Percentiles rank a stretch among this genome's conserved stretches.
These are phyloP conservation scores for Silurus asotus DNA, from an alignment of 2,113 vertebrate species.

Conservation along the genomic window DNA sequence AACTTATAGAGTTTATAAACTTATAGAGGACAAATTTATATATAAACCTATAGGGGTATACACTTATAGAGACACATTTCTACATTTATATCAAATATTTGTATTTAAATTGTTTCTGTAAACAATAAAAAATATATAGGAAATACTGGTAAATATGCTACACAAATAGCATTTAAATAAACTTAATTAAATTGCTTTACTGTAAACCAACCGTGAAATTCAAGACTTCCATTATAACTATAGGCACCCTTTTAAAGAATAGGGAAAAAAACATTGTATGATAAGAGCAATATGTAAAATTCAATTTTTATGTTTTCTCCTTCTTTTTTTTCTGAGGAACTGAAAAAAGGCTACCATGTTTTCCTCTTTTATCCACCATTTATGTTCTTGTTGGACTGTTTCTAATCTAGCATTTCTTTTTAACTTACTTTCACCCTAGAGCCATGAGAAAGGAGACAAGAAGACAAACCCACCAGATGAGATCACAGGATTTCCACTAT, in stretches of 20 bases:
- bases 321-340: neutral
- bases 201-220: neutral
- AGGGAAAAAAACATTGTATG: neutral
- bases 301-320: neutral
- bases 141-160: no score
- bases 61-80: no score
- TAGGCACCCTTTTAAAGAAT: neutral
- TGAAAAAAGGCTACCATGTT: neutral
- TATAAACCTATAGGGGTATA: no score
- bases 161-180: no score
- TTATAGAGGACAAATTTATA: no score
- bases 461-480: constrained; percentile 31
- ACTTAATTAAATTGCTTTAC: no score
- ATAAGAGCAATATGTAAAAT: neutral
- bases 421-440: neutral
- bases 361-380: neutral
- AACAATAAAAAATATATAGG: no score
- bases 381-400: neutral
- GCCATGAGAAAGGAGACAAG: neutral
- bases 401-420: constrained; percentile 31
- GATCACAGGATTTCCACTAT: constrained; percentile 41
- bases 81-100: no score
- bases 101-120: no score
- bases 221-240: neutral
- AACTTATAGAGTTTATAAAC: no score